Base-by-base conservation (phyloP, 2,113 vertebrate genomes). In the Benitochromis conjunctus region DNA sequence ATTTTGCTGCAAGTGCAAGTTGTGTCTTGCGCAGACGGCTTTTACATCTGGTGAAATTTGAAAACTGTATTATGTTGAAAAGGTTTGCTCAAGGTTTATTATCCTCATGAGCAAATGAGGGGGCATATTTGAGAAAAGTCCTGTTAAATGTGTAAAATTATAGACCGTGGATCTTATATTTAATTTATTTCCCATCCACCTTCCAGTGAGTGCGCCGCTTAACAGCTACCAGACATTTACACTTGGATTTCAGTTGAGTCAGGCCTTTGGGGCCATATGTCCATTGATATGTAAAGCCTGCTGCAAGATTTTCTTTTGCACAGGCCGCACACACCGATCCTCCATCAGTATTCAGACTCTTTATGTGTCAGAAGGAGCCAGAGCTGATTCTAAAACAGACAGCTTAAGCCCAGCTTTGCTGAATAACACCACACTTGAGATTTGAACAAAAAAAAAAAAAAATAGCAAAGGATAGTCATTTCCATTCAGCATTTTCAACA, bases 241-340 rank as follows among this genome's bases (percentile, higher is more conserved):
- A 90, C 87, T 76, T 79, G 64, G 81, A 84, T 86, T 91, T 90
- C 74, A 86, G 74, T 78, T 76, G 89, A 89, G 79, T 89, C 79
- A 60, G 82, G 77, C 86, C 64, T 89, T 85, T 76, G 62, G 69
- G 83, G 78, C 84, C 87, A 76, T 85, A 82, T 78, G 60, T 88
- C 91, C 80, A 94, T 96, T 95, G 92, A 95, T 94, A 95, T 95
- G 95, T 94, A 94, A 95, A 95, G 92, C 89, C 34, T 74, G 57
- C 76, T 77, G 77, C 10, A 18, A 85, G 86, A 77, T 93, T 89
- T 92, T 87, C 51, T 88, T 85, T 86, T 7, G 60, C 76, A 13
- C 79, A 66, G 85, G 26, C 87, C 19, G 51, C 87, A 88, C 92
- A 91, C 8, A 41, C 84, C 60, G 88, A 46, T 38, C 21, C 79